Evolutionary conservation across 30 jellyfish, hydroid and myxozoan species (phyloP).

Genomic region (Haliclystus octoradiatus): DNA sequence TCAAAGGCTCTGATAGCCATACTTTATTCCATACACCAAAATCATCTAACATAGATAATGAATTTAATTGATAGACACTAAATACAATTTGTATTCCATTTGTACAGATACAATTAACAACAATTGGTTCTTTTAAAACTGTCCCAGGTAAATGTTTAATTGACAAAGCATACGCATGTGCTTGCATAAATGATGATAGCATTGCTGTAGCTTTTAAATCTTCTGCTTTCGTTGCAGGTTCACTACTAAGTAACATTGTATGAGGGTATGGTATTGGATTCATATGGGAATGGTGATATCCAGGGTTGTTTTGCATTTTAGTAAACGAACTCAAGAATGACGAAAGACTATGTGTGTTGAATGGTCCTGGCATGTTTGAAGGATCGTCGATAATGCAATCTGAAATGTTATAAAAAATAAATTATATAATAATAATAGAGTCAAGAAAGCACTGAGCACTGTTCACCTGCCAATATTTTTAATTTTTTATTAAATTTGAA

Average conservation of each 20-base stretch:
- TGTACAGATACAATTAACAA: constrained; percentile 52
- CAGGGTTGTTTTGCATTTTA: constrained; percentile 34
- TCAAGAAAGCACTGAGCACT: background rate
- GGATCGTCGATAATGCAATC: constrained; percentile 17
- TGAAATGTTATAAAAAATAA: background rate
- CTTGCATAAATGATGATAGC: constrained; percentile 57
- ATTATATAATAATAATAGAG: background rate
- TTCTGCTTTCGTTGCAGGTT: constrained; percentile 22
- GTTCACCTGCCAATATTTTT: too few species aligned
- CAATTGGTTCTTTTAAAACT: constrained; percentile 45
- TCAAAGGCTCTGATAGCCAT: constrained; percentile 35
- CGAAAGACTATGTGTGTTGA: constrained; percentile 42
- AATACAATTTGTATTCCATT: constrained; percentile 58
- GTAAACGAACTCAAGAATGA: constrained; percentile 42
- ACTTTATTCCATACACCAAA: constrained; percentile 80
- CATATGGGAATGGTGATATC: background rate
- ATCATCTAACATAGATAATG: constrained; percentile 53
- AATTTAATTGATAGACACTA: constrained; percentile 69
- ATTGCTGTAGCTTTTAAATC: constrained; percentile 36
- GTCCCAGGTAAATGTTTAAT: constrained; percentile 52
- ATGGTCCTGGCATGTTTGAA: constrained; percentile 77
- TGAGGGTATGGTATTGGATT: constrained; percentile 42
- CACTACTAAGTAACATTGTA: constrained; percentile 31
- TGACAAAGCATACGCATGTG: constrained; percentile 51
- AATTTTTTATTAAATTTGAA: background rate